Conservation (phyloP, 2,113 vertebrate genomes). For the Antechinus stuartii region DNA sequence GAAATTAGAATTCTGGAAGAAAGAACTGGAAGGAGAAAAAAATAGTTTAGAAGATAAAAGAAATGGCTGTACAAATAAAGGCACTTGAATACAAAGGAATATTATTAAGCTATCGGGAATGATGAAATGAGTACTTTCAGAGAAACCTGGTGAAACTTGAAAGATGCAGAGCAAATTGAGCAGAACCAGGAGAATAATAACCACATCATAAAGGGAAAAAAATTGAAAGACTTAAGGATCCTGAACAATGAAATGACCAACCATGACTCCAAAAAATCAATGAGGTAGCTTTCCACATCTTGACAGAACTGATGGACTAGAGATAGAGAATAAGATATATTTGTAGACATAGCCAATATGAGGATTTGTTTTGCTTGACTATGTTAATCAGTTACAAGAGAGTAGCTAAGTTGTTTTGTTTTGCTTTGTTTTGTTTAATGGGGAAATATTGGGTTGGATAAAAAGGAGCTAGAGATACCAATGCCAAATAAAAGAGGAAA, state of each 20-base stretch:
- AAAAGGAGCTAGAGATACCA: neutral
- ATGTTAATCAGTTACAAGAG: neutral
- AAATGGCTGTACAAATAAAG: neutral
- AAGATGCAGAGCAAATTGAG: neutral
- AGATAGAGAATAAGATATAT: neutral
- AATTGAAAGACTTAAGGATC: neutral
- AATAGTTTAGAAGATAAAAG: neutral
- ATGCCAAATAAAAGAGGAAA: neutral
- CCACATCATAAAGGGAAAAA: neutral
- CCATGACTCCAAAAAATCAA: neutral
- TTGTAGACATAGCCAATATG: neutral
- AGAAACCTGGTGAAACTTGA: neutral
- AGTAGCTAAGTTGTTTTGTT: neutral
- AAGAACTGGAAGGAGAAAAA: neutral
- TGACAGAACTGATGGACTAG: neutral
- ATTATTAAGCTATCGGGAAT: neutral
- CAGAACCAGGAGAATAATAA: neutral
- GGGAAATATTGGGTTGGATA: neutral
- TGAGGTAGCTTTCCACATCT: neutral
- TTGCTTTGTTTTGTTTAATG: neutral
- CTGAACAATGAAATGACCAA: neutral
- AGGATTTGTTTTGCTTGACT: neutral
- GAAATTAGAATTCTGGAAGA: neutral
- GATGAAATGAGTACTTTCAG: neutral
- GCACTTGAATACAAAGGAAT: neutral